Conservation (phyloP, 64 coral and sea anemone genomes). For the Montipora capricornis region DNA sequence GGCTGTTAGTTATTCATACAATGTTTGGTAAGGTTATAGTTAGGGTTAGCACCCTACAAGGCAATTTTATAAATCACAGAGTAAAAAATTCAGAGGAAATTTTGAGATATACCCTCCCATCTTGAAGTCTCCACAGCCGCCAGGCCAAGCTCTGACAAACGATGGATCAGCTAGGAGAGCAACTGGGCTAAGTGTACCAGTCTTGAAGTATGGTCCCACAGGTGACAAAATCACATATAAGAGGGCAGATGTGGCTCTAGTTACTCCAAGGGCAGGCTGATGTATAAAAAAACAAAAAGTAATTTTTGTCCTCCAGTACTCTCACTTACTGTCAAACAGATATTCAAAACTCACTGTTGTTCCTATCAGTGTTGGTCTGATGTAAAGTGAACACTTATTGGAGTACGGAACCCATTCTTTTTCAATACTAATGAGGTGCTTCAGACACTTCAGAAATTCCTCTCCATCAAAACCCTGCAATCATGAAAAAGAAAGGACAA, state of each 20-base stretch:
- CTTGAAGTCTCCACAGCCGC: constrained; percentile 89
- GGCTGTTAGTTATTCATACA: no score
- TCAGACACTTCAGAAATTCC: constrained; percentile 84
- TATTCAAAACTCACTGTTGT: constrained; percentile 71
- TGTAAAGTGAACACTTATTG: constrained; percentile 92
- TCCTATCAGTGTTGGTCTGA: constrained; percentile 93
- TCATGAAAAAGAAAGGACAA: neutral
- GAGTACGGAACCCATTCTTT: constrained; percentile 96
- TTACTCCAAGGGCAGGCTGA: constrained; percentile 89
- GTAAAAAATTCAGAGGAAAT: no score
- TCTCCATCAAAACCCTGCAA: constrained; percentile 83
- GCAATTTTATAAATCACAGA: no score
- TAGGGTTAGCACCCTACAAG: no score
- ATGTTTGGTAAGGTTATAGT: no score
- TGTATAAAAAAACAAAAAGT: neutral
- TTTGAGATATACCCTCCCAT: constrained; percentile 77
- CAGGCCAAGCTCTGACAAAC: constrained; percentile 89
- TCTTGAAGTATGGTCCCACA: constrained; percentile 98
- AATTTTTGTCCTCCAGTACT: no score
- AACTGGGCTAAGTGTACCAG: constrained; percentile 94
- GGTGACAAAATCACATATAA: constrained; percentile 90
- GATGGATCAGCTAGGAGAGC: constrained; percentile 86
- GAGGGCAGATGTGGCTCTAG: constrained; percentile 65
- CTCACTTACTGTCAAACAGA: no score
- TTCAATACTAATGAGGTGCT: constrained; percentile 82